Evolutionary conservation across 2,113 vertebrate species (phyloP), one percentile per base, ranked within the genome.

Genomic region (Ahaetulla prasina): DNA sequence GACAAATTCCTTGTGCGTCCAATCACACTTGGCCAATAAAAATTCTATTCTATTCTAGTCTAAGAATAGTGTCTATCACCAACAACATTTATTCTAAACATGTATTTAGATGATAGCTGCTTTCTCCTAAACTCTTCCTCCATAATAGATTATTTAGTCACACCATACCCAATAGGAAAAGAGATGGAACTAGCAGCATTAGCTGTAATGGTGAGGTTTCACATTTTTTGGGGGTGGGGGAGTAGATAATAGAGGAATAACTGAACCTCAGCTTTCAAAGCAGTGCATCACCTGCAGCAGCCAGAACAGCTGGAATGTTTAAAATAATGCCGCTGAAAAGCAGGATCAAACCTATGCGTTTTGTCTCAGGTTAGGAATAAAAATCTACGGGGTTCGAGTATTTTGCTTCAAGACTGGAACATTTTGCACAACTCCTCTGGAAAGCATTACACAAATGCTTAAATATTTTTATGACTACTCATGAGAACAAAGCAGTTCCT

Each of bases 401-500:
- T 80, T 80, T 35, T 80, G 63, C 20, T 80, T 39, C 35, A 39
- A 80, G 68, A 20, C 68, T 80, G 68, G 35, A 80, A 80, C 35
- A 39, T 80, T 39, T 80, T 80, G n/a, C 35, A 80, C 68, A 80
- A 80, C 16, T 80, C 68, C 68, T 80, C 74, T 55, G 35, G 18
- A 91, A 92, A 39, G 87, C 0, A 0, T 80, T 93, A 94, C 93
- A 93, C 39, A 92, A 94, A 94, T 85, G 87, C 87, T 52, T 52
- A 53, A 90, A 80, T 80, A 80, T 80, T 43, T n/a, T 90, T 86
- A 60, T 93, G 91, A 91, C 52, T 94, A 93, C 39, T 94, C 89
- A 89, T 0, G 47, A 93, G 63, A 92, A 10, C 52, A 22, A 91
- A 94, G 45, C 1, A 91, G 50, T 1, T 95, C 20, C 86, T 95